Evolutionary conservation across 1,140 invertebrate genomes (phyloP).

Genomic region (Kradibia gibbosae): DNA sequence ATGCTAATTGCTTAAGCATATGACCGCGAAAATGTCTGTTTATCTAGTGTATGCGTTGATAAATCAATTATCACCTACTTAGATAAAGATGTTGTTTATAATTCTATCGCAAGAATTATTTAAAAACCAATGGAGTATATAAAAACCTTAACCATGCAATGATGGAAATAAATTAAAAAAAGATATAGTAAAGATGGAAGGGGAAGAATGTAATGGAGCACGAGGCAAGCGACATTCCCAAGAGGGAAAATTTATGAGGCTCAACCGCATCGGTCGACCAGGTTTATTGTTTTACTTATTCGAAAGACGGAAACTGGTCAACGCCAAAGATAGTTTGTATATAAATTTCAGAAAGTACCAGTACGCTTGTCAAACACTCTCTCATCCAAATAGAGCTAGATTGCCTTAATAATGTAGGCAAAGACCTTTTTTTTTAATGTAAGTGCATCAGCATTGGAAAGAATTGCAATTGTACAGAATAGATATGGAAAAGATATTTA

Average conservation of each 20-base stretch:
- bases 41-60: too few species aligned
- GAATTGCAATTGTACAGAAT: too few species aligned
- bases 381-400: slow-evolving; percentile 12
- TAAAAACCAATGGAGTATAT: too few species aligned
- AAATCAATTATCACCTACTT: too few species aligned
- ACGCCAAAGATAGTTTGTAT: slow-evolving; percentile 68
- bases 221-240: slow-evolving; percentile 50
- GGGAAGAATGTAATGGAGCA: neutral
- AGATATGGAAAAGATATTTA: too few species aligned
- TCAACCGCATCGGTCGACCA: slow-evolving; percentile 59
- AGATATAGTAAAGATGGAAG: neutral
- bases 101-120: too few species aligned
- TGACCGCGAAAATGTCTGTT: too few species aligned
- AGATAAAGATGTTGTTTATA: too few species aligned
- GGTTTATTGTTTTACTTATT: slow-evolving; percentile 68
- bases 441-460: too few species aligned
- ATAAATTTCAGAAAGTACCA: slow-evolving; percentile 66
- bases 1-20: too few species aligned
- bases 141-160: too few species aligned
- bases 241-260: slow-evolving; percentile 63
- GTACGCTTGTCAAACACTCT: slow-evolving; percentile 36
- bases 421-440: too few species aligned
- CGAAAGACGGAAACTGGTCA: slow-evolving; percentile 54
- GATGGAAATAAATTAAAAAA: slow-evolving; percentile 19
- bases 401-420: slow-evolving; percentile 21